Percentiles rank a stretch among this genome's conserved stretches.
Conservation (phyloP, 2,113 vertebrate genomes). For the Xyrauchen texanus region DNA sequence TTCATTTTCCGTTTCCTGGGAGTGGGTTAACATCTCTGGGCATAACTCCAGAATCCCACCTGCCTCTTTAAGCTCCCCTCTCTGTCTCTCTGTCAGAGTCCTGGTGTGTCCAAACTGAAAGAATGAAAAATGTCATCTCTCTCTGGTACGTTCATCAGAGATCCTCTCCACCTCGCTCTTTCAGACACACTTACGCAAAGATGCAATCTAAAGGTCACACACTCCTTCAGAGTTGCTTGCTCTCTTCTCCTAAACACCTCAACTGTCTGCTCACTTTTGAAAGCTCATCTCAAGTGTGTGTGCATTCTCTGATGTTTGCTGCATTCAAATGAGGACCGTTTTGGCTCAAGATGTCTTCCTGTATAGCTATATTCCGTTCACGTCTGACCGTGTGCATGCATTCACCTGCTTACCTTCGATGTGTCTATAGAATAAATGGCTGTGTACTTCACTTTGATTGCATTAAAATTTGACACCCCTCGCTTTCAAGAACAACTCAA, state of each 20-base stretch:
- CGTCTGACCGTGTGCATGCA: background rate
- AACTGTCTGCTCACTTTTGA: conserved; percentile 22
- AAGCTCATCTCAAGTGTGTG: conserved; percentile 15
- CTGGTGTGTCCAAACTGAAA: conserved; percentile 12
- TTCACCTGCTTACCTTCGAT: background rate
- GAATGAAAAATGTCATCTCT: conserved; percentile 38
- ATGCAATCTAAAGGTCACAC: conserved; percentile 33
- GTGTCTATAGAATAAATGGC: background rate
- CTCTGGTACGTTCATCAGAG: conserved; percentile 6
- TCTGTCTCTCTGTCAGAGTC: background rate
- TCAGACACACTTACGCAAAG: background rate
- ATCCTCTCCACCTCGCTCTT: conserved; percentile 15
- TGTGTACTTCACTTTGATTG: background rate
- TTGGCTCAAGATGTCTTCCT: background rate
- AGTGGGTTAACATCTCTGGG: conserved; percentile 38
- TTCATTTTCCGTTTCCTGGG: conserved; percentile 23
- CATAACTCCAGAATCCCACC: conserved; percentile 16
- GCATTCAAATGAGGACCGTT: conserved; percentile 18
- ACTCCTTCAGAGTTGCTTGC: conserved; percentile 33
- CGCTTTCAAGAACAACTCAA: background rate
- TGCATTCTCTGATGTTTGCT: background rate
- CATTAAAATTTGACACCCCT: conserved; percentile 12
- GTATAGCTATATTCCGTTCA: background rate
- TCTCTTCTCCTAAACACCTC: conserved; percentile 17
- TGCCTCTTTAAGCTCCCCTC: background rate